Percentiles rank a stretch among this genome's conserved stretches.
These are phyloP conservation scores for Dasysyrphus albostriatus DNA, from an alignment of 2,888 invertebrate species.

Conservation along the genomic window DNA sequence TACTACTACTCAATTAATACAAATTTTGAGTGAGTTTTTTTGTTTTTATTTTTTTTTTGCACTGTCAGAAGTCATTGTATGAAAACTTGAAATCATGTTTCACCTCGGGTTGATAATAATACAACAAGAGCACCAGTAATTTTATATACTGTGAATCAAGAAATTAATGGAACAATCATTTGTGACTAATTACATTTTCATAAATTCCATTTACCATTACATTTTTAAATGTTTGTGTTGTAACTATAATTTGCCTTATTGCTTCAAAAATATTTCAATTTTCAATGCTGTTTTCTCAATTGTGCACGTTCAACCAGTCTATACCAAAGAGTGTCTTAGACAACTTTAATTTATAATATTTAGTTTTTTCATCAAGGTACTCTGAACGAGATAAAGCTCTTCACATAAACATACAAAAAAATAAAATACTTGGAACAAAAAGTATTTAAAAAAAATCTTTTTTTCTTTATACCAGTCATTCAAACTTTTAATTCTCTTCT, in stretches of 20 bases:
- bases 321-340: neutral
- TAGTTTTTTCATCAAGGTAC: no score
- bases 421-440: no score
- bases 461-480: neutral
- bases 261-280: no score
- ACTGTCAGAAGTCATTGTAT: conserved; percentile 31
- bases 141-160: neutral
- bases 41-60: neutral
- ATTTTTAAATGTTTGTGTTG: no score
- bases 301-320: neutral
- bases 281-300: no score
- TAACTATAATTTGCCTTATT: no score
- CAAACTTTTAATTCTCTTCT: neutral
- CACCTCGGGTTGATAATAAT: conserved; percentile 42
- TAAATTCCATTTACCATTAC: no score
- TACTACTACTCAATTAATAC: conserved; percentile 49
- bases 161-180: neutral
- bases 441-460: no score
- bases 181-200: no score
- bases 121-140: conserved; percentile 11
- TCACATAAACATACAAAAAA: no score
- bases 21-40: conserved; percentile 19
- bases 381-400: no score
- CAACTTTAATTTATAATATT: no score
- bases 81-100: conserved; percentile 23